A percentile compares a stretch with the other conserved stretches of the same genome.
These are phyloP conservation scores for Brachystomella parvula DNA, from an alignment of 1,140 invertebrate genomes.

Conservation along the genomic window DNA sequence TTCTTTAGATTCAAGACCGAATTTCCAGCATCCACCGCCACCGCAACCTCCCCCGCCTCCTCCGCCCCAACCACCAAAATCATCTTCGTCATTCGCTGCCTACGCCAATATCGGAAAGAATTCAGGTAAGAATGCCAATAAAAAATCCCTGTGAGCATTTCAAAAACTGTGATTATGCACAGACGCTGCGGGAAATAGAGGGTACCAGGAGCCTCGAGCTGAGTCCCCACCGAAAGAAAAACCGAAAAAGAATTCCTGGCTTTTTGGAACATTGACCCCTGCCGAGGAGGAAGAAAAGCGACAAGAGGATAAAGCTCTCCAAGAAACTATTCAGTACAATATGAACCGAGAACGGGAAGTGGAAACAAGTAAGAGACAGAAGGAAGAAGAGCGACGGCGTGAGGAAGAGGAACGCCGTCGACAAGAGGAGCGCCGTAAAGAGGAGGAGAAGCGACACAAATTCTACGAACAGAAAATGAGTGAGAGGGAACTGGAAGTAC, in stretches of 20 bases:
- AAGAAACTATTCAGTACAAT: slow-evolving; percentile 2
- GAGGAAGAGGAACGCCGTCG: neutral
- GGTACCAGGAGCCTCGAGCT: neutral
- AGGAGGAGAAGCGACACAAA: neutral
- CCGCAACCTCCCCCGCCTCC: too few species aligned
- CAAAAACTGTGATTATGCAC: too few species aligned
- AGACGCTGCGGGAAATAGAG: neutral
- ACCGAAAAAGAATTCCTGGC: neutral
- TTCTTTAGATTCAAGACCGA: too few species aligned
- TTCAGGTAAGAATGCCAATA: too few species aligned
- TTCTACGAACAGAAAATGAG: neutral
- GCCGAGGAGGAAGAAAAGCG: neutral
- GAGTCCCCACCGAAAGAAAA: neutral
- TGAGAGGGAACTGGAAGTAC: neutral
- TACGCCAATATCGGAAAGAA: too few species aligned
- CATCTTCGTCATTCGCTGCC: too few species aligned
- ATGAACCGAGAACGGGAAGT: neutral
- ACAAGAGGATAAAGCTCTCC: neutral
- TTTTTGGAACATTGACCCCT: neutral
- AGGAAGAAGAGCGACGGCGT: neutral
- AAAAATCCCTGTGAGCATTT: too few species aligned
- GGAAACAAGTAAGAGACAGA: neutral
- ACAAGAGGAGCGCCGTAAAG: neutral
- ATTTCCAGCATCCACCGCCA: too few species aligned
- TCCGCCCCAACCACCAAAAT: too few species aligned